Base-by-base conservation (phyloP, 2,797 vertebrate species). In the Sebastes minor region DNA sequence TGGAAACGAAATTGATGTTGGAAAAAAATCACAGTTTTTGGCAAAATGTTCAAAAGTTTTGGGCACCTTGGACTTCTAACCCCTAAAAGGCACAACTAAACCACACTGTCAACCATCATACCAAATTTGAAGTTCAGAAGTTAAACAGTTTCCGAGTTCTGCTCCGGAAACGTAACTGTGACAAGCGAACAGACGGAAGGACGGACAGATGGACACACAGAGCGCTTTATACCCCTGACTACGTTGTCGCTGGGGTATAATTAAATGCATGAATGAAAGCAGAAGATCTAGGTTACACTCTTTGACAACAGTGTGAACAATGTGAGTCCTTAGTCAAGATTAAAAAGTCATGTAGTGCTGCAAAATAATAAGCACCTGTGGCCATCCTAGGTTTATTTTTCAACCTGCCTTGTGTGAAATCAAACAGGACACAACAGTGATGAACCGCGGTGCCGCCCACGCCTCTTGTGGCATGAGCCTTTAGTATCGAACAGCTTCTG, bases 401-500 rank as follows among this genome's bases (percentile, higher is more conserved):
- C 28, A 71, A 23, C 61, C 16, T 25, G 8, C 8, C 53, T 59
- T 30, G 38, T 73, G 64, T 57, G 22, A 78, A 65, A 35, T 71
- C 18, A 60, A 78, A 49, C 27, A 32, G 12, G 8, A 62, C 3
- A 4, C 1, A n/a, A 14, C 23, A n/a, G 10, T 59, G 35, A 77
- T 61, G 52, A 30, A 23, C 20, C 10, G n/a, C 49, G 3, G n/a
- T 2, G 57, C 32, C 59, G 27, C 35, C 46, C 46, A 56, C 35
- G 6, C 35, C 32, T 42, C 60, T 23, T 46, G 20, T 25, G 33
- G 49, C 61, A 56, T 8, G 71, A 71, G 28, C 22, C 74, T 68
- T 63, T 9, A 5, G 35, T 76, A 69, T 53, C 9, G 64, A 87
- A 52, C 66, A 6, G 14, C 72, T 81, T 30, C 38, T 20, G 42